Evolutionary conservation across 2,113 vertebrate genomes (phyloP), one percentile per base, ranked within the genome.

Genomic region (Sminthopsis crassicaudata): DNA sequence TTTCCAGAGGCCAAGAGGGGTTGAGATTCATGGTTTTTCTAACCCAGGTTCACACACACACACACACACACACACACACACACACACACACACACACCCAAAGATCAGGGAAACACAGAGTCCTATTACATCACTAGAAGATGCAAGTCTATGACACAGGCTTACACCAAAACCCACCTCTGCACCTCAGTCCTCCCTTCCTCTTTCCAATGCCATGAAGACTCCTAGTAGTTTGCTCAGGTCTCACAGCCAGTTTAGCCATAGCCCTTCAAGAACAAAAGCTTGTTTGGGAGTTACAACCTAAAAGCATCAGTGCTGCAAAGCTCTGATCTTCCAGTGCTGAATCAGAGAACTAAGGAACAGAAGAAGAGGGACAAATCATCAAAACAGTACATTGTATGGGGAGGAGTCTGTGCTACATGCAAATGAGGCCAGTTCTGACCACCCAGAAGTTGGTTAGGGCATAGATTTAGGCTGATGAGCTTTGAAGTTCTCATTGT

Each of bases 61-160:
- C 50, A 0, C 9, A 8, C 6, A n/a, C 50, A 8, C 50, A 4
- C 50, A 0, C 9, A 8, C 6, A n/a, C 50, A 8, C 50, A 4
- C 50, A 0, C 9, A 8, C 6, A n/a, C n/a, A n/a, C 50, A 8
- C 50, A 4, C 50, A 0, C 9, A 8, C 6, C 9, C 50, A 51
- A 51, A 51, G 50, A 51, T 51, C 50, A 51, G 50, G 9, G 50
- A 9, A 11, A 51, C 50, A 51, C 10, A 11, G 50, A 51, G 9
- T 51, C 50, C 50, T 51, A 51, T 51, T 51, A 51, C 50, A 51
- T 51, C 9, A 10, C 60, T n/a, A n/a, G 36, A 14, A n/a, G 60
- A n/a, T n/a, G 30, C 60, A 76, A 76, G 60, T 30, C 16, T 67
- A 67, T 36, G 60, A 76, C 36, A 7, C 30, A 76, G 14, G 36